Conservation (phyloP, 2,113 vertebrate species). For the Mesembrinibis cayennensis region DNA sequence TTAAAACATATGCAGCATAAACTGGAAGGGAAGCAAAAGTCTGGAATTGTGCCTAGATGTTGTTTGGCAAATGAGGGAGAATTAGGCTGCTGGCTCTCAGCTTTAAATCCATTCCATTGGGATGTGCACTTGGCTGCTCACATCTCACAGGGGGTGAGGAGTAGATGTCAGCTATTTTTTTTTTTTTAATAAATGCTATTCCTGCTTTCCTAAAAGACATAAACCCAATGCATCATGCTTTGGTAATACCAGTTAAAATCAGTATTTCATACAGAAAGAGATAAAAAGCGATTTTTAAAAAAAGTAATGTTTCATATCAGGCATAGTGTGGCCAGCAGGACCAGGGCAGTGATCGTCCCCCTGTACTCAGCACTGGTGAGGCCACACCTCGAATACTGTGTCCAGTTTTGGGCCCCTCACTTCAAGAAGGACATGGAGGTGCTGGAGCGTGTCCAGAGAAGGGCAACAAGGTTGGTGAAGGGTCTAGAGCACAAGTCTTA, state of each 20-base stretch:
- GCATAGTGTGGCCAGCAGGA: no score
- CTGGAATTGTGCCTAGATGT: conserved; percentile 15
- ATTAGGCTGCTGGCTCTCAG: not conserved
- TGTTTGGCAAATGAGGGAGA: not conserved
- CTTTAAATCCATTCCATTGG: not conserved
- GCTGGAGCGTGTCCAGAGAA: no score
- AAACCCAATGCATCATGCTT: not conserved
- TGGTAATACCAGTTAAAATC: not conserved
- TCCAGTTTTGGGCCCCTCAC: no score
- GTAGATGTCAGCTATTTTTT: not conserved
- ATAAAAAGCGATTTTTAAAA: not conserved
- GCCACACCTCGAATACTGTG: no score
- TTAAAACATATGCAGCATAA: not conserved
- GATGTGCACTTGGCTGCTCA: not conserved
- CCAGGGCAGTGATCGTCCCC: no score
- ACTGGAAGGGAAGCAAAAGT: conserved; percentile 2
- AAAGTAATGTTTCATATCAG: no score
- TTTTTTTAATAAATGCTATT: not conserved
- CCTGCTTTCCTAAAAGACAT: not conserved
- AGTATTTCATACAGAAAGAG: not conserved
- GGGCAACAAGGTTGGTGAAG: no score
- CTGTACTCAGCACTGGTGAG: no score
- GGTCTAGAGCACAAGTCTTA: no score
- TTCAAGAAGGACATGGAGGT: no score
- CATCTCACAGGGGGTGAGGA: not conserved